Evolutionary conservation across 2,113 vertebrate species (phyloP), one percentile per base, ranked within the genome.

Genomic region (Pseudopodoces humilis): DNA sequence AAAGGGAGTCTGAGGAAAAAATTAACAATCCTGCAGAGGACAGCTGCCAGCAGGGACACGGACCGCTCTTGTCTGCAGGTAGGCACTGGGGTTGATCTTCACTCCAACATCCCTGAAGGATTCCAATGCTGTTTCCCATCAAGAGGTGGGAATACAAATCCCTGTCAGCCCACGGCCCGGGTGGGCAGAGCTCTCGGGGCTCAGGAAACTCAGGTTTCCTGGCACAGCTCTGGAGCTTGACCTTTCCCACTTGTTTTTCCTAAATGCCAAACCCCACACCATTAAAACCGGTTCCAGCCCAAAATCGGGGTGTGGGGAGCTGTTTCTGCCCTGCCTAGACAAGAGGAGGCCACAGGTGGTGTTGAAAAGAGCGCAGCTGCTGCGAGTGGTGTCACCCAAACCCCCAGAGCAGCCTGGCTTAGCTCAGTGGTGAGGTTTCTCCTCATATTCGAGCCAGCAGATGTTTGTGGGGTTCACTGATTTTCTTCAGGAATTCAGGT

Each of bases 51-150:
- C 65, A 95, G 92, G 85, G 96, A 97, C 46, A 92, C 22, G 0
- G 96, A 97, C 59, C 67, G 56, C 11, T 91, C 92, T 59, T 93
- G 67, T 58, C 82, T 88, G 16, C 97, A 97, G 96, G 98, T 98
- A 64, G 91, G 97, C 69, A 39, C 13, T 41, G 43, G 22, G 31
- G 7, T 5, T 43, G 78, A 21, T 33, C 35, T 28, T 33, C 31
- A 25, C 20, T 25, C 72, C 59, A 21, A 47, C 2, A 3, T 17
- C 78, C 58, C 2, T 35, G 23, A 47, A 60, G 41, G 41, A 24
- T 69, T 37, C 30, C 49, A 23, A 4, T 9, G 74, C 11, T 13
- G 6, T 39, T 88, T 76, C 24, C 56, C 22, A 9, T 74, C 11
- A 41, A 41, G 43, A 41, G 16, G 23, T 3, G 23, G 46, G 35